phyloP scores from a whole-genome alignment of 2,797 vertebrate genomes.

The Clarias platycephalus region DNA sequence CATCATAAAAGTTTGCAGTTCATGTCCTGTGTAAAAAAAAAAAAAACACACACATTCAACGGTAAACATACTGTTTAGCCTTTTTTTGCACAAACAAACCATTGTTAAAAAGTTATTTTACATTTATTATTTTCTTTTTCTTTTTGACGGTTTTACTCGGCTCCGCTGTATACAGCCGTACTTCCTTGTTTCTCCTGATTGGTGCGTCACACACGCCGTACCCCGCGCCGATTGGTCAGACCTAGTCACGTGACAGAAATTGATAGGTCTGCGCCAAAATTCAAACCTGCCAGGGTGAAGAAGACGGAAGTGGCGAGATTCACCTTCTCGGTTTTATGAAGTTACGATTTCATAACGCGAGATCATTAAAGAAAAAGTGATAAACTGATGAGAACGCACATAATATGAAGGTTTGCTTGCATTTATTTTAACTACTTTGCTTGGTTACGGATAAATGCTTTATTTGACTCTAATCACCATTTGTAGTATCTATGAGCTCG shows the following conservation, averaged over 20 bases:
- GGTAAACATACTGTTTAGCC: not conserved
- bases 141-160: not conserved
- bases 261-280: constrained; percentile 82
- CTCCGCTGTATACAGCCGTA: not conserved
- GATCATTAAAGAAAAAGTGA: constrained; percentile 22
- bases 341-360: not conserved
- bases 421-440: constrained; percentile 22
- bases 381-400: constrained; percentile 44
- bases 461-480: not conserved
- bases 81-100: not conserved
- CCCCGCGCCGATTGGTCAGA: constrained; percentile 61
- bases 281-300: constrained; percentile 75
- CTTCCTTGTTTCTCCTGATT: constrained; percentile 33
- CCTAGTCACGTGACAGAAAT: constrained; percentile 69
- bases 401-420: constrained; percentile 76
- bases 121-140: not conserved
- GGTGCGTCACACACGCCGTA: not conserved
- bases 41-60: not conserved
- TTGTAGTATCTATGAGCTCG: not conserved
- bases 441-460: not conserved
- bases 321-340: not conserved
- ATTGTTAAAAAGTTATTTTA: not conserved
- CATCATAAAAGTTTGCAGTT: constrained; percentile 44
- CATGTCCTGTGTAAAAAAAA: too few relatives aligned
- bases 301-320: constrained; percentile 1